Evolutionary conservation across 2,797 vertebrate species (phyloP).

Genomic region (Telmatherina bonti): DNA sequence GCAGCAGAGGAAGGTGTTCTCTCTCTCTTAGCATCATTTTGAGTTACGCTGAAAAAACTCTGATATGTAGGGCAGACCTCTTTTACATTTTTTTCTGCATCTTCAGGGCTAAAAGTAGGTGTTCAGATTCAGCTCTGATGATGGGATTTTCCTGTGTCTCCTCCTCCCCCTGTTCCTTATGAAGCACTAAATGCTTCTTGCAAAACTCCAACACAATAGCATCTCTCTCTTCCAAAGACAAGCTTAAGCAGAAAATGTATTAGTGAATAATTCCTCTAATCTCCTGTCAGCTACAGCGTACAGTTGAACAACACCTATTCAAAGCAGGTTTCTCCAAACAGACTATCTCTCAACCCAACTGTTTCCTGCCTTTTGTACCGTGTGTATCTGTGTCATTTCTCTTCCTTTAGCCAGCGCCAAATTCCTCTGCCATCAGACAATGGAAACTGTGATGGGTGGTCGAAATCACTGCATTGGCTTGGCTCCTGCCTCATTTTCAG

Average conservation of each 20-base stretch:
- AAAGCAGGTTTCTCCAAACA: constrained; percentile 25
- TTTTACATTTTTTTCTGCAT: constrained; percentile 51
- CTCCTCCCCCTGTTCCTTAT: constrained; percentile 14
- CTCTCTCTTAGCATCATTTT: constrained; percentile 47
- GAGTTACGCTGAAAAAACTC: constrained; percentile 54
- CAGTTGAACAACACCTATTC: constrained; percentile 32
- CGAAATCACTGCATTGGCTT: constrained; percentile 50
- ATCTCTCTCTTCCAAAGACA: constrained; percentile 13
- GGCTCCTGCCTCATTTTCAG: constrained; percentile 50
- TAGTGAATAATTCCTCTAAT: constrained; percentile 35
- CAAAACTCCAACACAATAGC: constrained; percentile 26
- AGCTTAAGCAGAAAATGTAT: constrained; percentile 15
- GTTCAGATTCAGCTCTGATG: constrained; percentile 50
- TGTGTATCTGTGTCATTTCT: constrained; percentile 30
- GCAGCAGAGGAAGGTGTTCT: constrained; percentile 38
- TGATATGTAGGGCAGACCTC: constrained; percentile 75
- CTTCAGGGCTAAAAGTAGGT: constrained; percentile 58
- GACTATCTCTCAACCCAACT: constrained; percentile 12
- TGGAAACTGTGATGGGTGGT: constrained; percentile 53
- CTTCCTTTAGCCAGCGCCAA: constrained; percentile 37
- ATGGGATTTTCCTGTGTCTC: constrained; percentile 33
- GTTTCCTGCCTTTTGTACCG: constrained; percentile 27
- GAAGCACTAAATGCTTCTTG: constrained; percentile 30
- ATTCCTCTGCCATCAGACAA: constrained; percentile 59
- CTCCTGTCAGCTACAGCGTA: constrained; percentile 21